Evolutionary conservation across 1,140 invertebrate species (phyloP).

Genomic region (Drosophila suzukii): DNA sequence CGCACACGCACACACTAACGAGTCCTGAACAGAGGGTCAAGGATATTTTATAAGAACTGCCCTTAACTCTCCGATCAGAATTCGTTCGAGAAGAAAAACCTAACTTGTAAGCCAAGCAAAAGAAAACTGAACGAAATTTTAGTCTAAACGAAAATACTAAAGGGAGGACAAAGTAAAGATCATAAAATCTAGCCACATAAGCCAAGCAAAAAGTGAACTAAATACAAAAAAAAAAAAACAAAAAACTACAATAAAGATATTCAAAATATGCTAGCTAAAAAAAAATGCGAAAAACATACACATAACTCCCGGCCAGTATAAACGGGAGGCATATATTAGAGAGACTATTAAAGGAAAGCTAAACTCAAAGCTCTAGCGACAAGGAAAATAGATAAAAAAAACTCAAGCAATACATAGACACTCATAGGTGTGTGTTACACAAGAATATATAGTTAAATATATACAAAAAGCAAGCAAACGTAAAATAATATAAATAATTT

Average conservation of each 20-base stretch:
- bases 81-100: slow-evolving; percentile 7
- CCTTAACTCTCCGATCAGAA: slow-evolving; percentile 19
- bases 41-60: slow-evolving; percentile 13
- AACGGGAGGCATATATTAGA: slow-evolving; percentile 54
- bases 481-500: slow-evolving; percentile 45
- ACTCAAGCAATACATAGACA: slow-evolving; percentile 82
- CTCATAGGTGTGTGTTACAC: slow-evolving; percentile 77
- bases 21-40: slow-evolving; percentile 15
- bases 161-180: slow-evolving; percentile 23
- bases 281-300: slow-evolving; percentile 51
- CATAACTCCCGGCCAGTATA: slow-evolving; percentile 49
- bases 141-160: slow-evolving; percentile 58
- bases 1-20: slow-evolving; percentile 18
- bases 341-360: slow-evolving; percentile 61
- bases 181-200: slow-evolving; percentile 41
- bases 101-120: slow-evolving; percentile 69
- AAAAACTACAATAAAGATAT: slow-evolving; percentile 72
- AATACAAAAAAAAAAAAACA: slow-evolving; percentile 40
- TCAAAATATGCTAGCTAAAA: slow-evolving; percentile 75
- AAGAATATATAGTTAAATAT: slow-evolving; percentile 78
- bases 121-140: slow-evolving; percentile 77
- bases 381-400: slow-evolving; percentile 49
- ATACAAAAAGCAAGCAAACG: slow-evolving; percentile 36
- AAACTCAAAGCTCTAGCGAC: slow-evolving; percentile 47
- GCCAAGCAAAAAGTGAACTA: slow-evolving; percentile 63